Conservation (phyloP, 1,140 invertebrate genomes). For the Epicauta chinensis region DNA sequence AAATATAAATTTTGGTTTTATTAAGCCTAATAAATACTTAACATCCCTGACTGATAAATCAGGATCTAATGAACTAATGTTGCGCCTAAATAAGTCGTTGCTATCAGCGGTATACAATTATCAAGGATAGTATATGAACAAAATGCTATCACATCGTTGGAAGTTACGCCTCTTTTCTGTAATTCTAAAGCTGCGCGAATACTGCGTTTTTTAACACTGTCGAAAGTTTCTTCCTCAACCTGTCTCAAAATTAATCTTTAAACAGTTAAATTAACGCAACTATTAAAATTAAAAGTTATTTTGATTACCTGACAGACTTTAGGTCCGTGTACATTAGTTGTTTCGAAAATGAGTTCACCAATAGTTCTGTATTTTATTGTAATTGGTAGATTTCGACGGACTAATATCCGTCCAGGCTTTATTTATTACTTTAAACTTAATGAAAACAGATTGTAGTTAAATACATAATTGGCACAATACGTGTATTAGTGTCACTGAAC, state of each 20-base stretch:
- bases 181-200: slow-evolving; percentile 3
- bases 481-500: too few relatives aligned
- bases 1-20: slow-evolving; percentile 17
- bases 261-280: too few relatives aligned
- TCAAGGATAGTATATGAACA: slow-evolving; percentile 2
- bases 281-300: background rate
- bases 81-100: slow-evolving; percentile 1
- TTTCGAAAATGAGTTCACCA: slow-evolving; percentile 22
- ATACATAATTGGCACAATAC: too few relatives aligned
- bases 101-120: background rate
- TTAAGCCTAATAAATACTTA: background rate
- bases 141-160: slow-evolving; percentile 1
- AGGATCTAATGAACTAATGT: slow-evolving; percentile 6
- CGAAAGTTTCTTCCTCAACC: background rate
- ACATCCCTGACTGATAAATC: background rate
- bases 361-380: too few relatives aligned
- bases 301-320: slow-evolving; percentile 21
- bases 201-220: background rate
- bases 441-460: too few relatives aligned
- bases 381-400: too few relatives aligned
- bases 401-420: too few relatives aligned
- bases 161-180: background rate
- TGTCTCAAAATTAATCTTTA: background rate
- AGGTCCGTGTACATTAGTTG: slow-evolving; percentile 12
- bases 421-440: too few relatives aligned